These are phyloP conservation scores for Neotoma lepida DNA, from an alignment of 2,113 vertebrate species.

Conservation along the genomic window DNA sequence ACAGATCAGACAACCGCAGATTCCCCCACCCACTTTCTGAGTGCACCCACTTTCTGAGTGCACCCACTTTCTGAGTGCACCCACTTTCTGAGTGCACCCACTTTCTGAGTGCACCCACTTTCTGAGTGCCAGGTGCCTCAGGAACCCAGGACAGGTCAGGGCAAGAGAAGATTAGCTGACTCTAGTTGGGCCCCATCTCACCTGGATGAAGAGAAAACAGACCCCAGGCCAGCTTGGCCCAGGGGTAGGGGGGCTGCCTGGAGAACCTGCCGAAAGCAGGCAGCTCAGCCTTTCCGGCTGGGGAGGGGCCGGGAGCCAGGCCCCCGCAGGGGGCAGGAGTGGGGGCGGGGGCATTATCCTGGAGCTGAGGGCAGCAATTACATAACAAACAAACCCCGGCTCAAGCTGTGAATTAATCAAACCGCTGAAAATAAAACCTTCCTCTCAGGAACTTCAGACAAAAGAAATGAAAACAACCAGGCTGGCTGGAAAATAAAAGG, in stretches of 20 bases:
- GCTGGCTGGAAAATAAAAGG: slow-evolving; percentile 90
- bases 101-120: not conserved
- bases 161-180: not conserved
- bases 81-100: not conserved
- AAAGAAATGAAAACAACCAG: slow-evolving; percentile 91
- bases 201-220: not conserved
- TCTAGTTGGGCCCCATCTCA: not conserved
- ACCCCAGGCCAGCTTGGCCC: not conserved
- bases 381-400: slow-evolving; percentile 87
- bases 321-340: not conserved
- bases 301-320: slow-evolving; percentile 50
- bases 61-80: not conserved
- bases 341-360: slow-evolving; percentile 67
- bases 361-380: slow-evolving; percentile 84
- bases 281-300: slow-evolving; percentile 62
- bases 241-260: not conserved
- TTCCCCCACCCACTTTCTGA: not conserved
- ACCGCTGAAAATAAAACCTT: slow-evolving; percentile 90
- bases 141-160: not conserved
- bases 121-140: not conserved
- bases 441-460: slow-evolving; percentile 91
- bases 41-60: not conserved
- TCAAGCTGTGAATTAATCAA: slow-evolving; percentile 92
- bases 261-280: slow-evolving; percentile 55
- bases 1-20: not conserved